Conservation (phyloP, 2,888 invertebrate species). For the Lutraria lutraria region DNA sequence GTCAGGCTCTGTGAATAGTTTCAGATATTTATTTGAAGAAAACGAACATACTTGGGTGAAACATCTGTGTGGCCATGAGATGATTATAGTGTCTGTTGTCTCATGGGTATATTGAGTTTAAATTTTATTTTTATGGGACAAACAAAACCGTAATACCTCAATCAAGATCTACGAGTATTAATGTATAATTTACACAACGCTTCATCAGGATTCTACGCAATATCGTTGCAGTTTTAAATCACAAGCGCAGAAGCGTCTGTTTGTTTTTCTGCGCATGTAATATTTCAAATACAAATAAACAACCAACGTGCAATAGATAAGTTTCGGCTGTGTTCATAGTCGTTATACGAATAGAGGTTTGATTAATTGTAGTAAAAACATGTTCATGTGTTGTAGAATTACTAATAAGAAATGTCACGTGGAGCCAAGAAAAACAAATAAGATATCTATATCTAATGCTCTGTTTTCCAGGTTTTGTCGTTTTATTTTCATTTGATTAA, state of each 20-base stretch:
- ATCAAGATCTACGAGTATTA: background rate
- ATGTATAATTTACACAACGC: background rate
- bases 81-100: too few species aligned
- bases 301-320: background rate
- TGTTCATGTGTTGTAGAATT: background rate
- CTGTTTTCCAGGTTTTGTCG: background rate
- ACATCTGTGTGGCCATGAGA: too few species aligned
- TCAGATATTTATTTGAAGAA: too few species aligned
- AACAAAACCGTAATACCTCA: background rate
- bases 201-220: background rate
- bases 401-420: background rate
- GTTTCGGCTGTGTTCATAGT: background rate
- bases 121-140: too few species aligned
- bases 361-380: background rate
- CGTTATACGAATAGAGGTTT: background rate
- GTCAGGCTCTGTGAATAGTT: too few species aligned
- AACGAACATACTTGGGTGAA: too few species aligned
- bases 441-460: background rate
- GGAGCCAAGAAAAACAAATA: background rate
- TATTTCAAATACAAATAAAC: background rate
- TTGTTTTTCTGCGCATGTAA: background rate
- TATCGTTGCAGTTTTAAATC: background rate
- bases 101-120: too few species aligned
- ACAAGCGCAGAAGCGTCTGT: background rate
- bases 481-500: background rate